phyloP scores from a whole-genome alignment of 2,797 vertebrate genomes.

The Todus mexicanus region DNA sequence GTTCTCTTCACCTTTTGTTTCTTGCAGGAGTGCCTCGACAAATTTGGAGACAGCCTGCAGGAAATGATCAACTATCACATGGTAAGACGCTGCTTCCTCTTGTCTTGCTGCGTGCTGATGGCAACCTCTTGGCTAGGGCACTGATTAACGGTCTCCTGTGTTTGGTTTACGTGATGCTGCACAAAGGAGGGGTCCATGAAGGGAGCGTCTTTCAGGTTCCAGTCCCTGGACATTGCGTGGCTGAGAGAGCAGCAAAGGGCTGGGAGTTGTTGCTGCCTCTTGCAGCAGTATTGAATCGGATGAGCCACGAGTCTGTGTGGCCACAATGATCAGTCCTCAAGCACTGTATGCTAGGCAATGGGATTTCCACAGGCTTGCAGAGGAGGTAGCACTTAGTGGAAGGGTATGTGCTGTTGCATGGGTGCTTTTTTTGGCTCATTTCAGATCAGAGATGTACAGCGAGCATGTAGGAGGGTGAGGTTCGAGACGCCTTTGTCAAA shows the following conservation, averaged over 20 bases:
- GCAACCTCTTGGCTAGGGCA: neutral
- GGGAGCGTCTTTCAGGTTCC: neutral
- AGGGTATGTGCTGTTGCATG: neutral
- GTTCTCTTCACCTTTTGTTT: neutral
- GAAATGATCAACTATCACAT: constrained; percentile 98
- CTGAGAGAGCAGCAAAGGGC: neutral
- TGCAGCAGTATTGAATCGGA: neutral
- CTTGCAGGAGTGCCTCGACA: constrained; percentile 90
- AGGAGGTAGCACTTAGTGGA: neutral
- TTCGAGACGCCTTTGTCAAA: neutral
- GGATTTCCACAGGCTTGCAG: neutral
- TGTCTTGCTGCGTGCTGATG: neutral
- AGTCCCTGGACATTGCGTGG: neutral
- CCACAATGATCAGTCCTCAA: neutral
- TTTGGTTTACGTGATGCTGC: neutral
- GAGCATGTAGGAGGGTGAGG: neutral
- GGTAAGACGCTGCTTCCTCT: constrained; percentile 72
- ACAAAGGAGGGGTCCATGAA: neutral
- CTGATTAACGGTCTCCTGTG: neutral
- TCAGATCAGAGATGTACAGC: neutral
- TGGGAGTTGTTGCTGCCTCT: neutral
- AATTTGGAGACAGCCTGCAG: constrained; percentile 93
- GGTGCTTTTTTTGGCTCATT: neutral
- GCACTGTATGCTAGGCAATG: neutral
- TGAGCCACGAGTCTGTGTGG: neutral